Percentiles rank a stretch among this genome's conserved stretches.
These are phyloP conservation scores for Ornithorhynchus anatinus DNA, from an alignment of 2,113 vertebrate species.

Conservation along the genomic window DNA sequence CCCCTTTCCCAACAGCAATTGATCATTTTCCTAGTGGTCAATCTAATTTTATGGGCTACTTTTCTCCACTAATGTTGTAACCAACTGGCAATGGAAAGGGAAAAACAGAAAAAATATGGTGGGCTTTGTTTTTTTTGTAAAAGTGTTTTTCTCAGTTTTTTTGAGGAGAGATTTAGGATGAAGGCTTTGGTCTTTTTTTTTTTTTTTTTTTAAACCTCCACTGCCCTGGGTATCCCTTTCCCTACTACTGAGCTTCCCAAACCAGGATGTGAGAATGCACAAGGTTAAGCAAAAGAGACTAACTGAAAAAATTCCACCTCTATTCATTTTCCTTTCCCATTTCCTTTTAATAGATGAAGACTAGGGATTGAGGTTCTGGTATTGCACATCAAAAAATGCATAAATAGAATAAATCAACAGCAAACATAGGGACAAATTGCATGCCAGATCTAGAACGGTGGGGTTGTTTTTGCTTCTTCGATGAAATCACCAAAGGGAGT, in stretches of 20 bases:
- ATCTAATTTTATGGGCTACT: slow-evolving; percentile 63
- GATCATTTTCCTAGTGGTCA: slow-evolving; percentile 67
- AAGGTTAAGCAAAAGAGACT: slow-evolving; percentile 19
- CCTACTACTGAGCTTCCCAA: slow-evolving; percentile 30
- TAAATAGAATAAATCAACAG: slow-evolving; percentile 55
- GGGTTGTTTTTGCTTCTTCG: slow-evolving; percentile 38
- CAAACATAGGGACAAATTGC: slow-evolving; percentile 52
- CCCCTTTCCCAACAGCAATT: slow-evolving; percentile 58
- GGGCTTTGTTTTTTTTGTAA: slow-evolving; percentile 13
- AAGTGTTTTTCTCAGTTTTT: not conserved
- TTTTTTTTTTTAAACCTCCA: not conserved
- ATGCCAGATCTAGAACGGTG: not conserved
- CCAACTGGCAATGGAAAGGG: slow-evolving; percentile 49
- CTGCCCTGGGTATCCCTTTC: not conserved
- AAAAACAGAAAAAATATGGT: slow-evolving; percentile 39
- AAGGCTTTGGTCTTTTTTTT: slow-evolving; percentile 12
- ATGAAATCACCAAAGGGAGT: slow-evolving; percentile 20
- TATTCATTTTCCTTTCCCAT: not conserved
- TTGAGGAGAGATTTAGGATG: slow-evolving; percentile 44
- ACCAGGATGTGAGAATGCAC: not conserved
- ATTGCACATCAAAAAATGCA: slow-evolving; percentile 45
- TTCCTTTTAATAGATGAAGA: slow-evolving; percentile 9
- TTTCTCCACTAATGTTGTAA: slow-evolving; percentile 66
- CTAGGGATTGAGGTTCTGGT: slow-evolving; percentile 21
- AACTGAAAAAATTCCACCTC: not conserved